Base-by-base conservation (phyloP, 2,888 invertebrate genomes). In the Heliconius cydno region DNA sequence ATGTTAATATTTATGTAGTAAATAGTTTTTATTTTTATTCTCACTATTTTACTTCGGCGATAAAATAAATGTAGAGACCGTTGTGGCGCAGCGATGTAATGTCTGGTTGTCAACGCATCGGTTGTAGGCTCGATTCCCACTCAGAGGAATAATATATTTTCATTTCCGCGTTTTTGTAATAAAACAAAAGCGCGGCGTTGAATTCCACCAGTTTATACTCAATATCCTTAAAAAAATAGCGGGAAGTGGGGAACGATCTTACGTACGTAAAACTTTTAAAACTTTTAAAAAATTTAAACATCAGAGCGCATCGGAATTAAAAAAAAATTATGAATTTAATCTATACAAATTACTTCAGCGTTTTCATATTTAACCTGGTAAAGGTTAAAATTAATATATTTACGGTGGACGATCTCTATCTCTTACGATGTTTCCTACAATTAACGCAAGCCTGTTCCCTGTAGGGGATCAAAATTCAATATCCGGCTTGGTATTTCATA, bases 391-490 rank as follows among this genome's bases (percentile, higher is more conserved):
- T n/a, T n/a, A 28, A 41, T 25, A 70, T 41, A 70, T 70, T 70
- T 70, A 70, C 25, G 25, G n/a, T 68, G 13, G 41, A 46, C 15
- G 13, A 70, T 41, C 15, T 15, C 13, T 38, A 25, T 41, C 15
- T 25, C 13, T 70, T 68, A 34, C 25, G 41, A 46, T 68, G 38
- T 15, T 70, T 41, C 41, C 25, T 46, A 70, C 41, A 70, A 70
- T 70, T 70, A 70, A 41, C 25, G 19, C 25, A 41, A 41, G 41
- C 41, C 41, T 46, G 70, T 41, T 41, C 7, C 38, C 71, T 71
- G 10, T 52, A 67, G 25, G 63, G 77, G 78, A 66, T 78, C 65
- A 78, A 71, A 71, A 73, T 78, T 73, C 46, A 73, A 78, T 78
- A 78, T 78, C 78, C 78, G 72, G 78, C 28, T 65, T 28, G 41